Evolutionary conservation across 2,888 invertebrate species (phyloP).

Genomic region (Heliconius charithonia): DNA sequence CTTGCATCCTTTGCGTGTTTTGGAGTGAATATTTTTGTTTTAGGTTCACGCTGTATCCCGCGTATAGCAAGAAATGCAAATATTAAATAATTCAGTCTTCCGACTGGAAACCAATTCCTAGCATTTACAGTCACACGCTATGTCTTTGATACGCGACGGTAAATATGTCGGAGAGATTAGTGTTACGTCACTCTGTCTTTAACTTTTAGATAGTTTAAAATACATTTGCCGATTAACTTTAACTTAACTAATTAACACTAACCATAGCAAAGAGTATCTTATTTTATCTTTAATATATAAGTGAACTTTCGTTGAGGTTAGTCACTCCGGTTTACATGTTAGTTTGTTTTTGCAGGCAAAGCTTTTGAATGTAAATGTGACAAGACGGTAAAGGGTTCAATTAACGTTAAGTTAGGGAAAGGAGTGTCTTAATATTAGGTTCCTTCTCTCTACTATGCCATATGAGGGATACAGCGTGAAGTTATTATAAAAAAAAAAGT

Average conservation of each 20-base stretch:
- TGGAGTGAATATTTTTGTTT: background rate
- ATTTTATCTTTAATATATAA: too few species aligned
- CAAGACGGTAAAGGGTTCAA: too few species aligned
- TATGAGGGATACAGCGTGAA: background rate
- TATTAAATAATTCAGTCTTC: background rate
- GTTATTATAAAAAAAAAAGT: background rate
- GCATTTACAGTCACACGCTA: background rate
- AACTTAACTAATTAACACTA: too few species aligned
- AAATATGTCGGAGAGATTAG: background rate
- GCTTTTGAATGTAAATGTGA: too few species aligned
- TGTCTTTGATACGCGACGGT: background rate
- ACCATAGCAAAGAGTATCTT: too few species aligned
- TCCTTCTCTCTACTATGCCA: background rate
- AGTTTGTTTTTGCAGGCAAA: too few species aligned
- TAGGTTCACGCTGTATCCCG: background rate
- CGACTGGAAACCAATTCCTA: background rate
- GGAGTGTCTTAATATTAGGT: background rate
- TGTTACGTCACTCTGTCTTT: too few species aligned
- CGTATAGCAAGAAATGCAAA: background rate
- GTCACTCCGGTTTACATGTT: too few species aligned
- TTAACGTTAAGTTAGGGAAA: background rate
- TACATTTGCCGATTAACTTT: too few species aligned
- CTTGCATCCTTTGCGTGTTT: background rate
- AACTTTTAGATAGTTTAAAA: too few species aligned
- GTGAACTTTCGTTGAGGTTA: too few species aligned